Base-by-base conservation (phyloP, 2,113 vertebrate species). In the Pelobates fuscus region DNA sequence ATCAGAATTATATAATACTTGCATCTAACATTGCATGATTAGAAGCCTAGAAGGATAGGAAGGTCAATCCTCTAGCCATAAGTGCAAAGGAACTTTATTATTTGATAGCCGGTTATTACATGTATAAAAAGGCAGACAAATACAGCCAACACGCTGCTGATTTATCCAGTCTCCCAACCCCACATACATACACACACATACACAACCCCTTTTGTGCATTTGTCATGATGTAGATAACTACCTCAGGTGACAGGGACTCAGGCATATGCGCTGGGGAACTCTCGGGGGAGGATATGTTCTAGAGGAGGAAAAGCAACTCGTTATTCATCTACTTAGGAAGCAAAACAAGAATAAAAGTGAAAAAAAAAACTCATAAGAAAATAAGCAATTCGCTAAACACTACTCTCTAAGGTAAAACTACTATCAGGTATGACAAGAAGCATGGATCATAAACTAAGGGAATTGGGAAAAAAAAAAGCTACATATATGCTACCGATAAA, bases 241-340 rank as follows among this genome's bases (percentile, higher is more conserved):
- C 95, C 94, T 98, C 94, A 14, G 96, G 95, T 86, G 95, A 98
- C 89, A 96, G 87, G 86, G 95, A 95, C 87, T 97, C 93, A 1
- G 94, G 92, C 81, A 91, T 92, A 85, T 95, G 94, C 17, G 92
- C 92, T 86, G 95, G 95, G 85, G 95, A 96, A 37, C 93, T 91
- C 89, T 99, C 96, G 2, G 95, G 96, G 80, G 95, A 98, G 65
- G 97, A 98, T 80, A 99, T 97, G 89, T 96, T 98, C 95, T 99
- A 86, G 79, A 91, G 81, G 83, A 86, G 74, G 84, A 89, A 92
- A 92, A 91, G 84, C 84, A 92, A 82, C 82, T 83, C 77, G 82
- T 92, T 93, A 92, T 84, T 87, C 78, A 86, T 82, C 80, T 88
- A 82, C 78, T 85, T 78, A 85, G 83, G 80, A 84, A 86, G 78